Base-by-base conservation (phyloP, 2,797 vertebrate species). In the Moxostoma hubbsi region DNA sequence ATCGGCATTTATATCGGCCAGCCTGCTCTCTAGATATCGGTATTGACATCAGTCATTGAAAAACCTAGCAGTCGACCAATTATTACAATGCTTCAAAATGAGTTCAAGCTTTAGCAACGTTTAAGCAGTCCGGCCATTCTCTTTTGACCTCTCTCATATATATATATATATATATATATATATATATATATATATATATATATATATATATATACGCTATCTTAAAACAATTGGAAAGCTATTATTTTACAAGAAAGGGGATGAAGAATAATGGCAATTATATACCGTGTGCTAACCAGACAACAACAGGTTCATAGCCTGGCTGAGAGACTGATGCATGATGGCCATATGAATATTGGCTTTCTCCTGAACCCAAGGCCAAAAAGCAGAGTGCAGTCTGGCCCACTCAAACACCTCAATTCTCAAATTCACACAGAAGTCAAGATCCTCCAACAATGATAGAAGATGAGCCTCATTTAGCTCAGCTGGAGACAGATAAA, bases 311-410 rank as follows among this genome's bases (percentile, higher is more conserved):
- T 88, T 88, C 74, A 91, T 87, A 0, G 84, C 83, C 2, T 75
- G 86, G 8, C 71, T 12, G n/a, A 90, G 78, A n/a, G 91, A 88
- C 70, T 85, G 86, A 73, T 90, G 90, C 57, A 11, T 45, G 71
- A 92, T 85, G 66, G 74, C 85, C 46, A 92, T 77, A 49, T 87
- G 84, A 13, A 89, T 87, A 0, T 53, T 83, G 1, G 85, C 86
- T 73, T 85, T 90, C 85, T 91, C 88, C 47, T 74, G 83, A 68
- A 92, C 64, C 91, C 92, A 92, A 18, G 77, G 82, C 7, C 62
- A 74, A 54, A 85, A 73, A 50, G 86, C 86, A 0, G 69, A 82
- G 24, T 83, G 72, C 73, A 92, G 88, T 53, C 81, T 66, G 9
- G 87, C 83, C 90, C 89, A 92, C 75, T 89, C 87, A 55, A 89